These are phyloP conservation scores for Hetaerina titia DNA, from an alignment of 2,888 invertebrate genomes.

Conservation along the genomic window DNA sequence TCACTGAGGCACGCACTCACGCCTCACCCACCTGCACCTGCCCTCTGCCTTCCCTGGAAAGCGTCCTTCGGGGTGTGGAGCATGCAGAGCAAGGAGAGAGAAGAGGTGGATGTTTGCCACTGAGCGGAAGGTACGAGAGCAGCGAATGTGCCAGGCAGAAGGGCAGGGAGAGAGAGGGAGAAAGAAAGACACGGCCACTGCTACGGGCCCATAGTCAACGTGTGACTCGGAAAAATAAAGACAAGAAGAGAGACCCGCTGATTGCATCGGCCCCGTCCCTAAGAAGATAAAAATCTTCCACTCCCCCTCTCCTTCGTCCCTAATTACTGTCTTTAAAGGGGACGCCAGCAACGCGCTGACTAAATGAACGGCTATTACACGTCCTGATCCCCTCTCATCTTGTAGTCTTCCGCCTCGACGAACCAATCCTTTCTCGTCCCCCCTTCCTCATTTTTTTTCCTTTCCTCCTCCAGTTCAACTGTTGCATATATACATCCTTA, in stretches of 20 bases:
- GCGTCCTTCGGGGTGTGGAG: neutral
- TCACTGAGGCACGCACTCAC: neutral
- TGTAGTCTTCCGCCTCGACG: neutral
- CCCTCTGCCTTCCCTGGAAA: neutral
- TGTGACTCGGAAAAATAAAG: slow-evolving; percentile 44
- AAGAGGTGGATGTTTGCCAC: neutral
- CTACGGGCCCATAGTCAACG: slow-evolving; percentile 46
- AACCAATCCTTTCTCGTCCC: slow-evolving; percentile 6
- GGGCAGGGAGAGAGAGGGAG: neutral
- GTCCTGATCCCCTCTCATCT: neutral
- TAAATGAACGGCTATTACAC: slow-evolving; percentile 40
- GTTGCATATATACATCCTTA: neutral
- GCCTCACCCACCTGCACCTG: neutral
- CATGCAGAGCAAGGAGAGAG: neutral
- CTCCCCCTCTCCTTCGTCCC: neutral
- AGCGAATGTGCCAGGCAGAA: neutral
- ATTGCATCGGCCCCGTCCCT: slow-evolving; percentile 23
- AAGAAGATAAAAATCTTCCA: neutral
- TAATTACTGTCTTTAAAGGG: slow-evolving; percentile 48
- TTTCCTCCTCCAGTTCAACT: neutral
- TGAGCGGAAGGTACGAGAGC: neutral
- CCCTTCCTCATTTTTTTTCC: neutral
- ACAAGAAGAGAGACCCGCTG: neutral
- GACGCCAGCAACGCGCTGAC: slow-evolving; percentile 14
- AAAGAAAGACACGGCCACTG: neutral